Percentiles rank a stretch among this genome's conserved stretches.
Evolutionary conservation across 2,888 invertebrate genomes (phyloP).

Genomic region (Dasysyrphus tricinctus): DNA sequence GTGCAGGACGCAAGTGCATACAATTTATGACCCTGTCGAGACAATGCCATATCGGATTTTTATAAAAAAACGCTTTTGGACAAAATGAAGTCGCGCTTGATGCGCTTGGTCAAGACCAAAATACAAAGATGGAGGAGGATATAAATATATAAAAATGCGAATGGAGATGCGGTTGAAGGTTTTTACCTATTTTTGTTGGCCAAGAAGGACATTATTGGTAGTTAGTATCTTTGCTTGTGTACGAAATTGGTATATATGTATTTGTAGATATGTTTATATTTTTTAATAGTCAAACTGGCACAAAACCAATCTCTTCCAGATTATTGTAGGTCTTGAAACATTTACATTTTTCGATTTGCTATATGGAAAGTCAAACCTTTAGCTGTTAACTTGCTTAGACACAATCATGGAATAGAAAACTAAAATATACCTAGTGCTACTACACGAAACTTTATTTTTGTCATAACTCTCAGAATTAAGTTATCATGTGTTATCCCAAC

Average conservation of each 20-base stretch:
- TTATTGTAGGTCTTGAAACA: constrained; percentile 40
- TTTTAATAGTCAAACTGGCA: constrained; percentile 42
- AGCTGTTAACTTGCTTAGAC: constrained; percentile 25
- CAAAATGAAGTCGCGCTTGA: constrained; percentile 70
- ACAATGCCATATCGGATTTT: constrained; percentile 75
- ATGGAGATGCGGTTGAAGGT: constrained; percentile 47
- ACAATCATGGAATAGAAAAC: no score
- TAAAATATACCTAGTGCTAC: no score
- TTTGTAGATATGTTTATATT: not conserved
- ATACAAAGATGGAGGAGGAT: constrained; percentile 50
- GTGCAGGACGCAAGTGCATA: constrained; percentile 65
- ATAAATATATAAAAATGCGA: constrained; percentile 43
- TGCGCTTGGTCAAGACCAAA: constrained; percentile 26
- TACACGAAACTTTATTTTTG: no score
- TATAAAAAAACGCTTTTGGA: constrained; percentile 59
- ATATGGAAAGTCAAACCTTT: constrained; percentile 17
- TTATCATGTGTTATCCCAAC: no score
- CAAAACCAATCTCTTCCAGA: not conserved
- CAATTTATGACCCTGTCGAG: constrained; percentile 75
- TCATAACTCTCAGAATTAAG: no score
- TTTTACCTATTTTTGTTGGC: constrained; percentile 8
- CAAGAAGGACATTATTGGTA: constrained; percentile 68
- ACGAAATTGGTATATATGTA: not conserved
- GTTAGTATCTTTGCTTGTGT: constrained; percentile 31
- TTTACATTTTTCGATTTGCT: constrained; percentile 56